Evolutionary conservation across 2,113 vertebrate species (phyloP), one percentile per base, ranked within the genome.

Genomic region (Lycaon pictus): DNA sequence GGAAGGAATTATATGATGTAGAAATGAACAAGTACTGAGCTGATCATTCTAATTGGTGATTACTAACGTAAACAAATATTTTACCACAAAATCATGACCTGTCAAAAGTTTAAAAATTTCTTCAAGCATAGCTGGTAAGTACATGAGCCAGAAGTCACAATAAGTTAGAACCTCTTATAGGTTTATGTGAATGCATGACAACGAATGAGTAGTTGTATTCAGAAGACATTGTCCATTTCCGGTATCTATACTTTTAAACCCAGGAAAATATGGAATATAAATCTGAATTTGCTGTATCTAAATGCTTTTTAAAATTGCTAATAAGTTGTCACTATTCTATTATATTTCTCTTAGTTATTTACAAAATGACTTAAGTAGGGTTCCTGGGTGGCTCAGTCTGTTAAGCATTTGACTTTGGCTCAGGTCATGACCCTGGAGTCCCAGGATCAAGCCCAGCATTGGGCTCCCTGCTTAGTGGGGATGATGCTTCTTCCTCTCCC

Each of bases 261-360:
- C 10, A 92, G 65, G 25, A 92, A 96, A 94, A 94, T 22, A 74
- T 32, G 1, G 16, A 79, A 60, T 23, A 1, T 94, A 96, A 96
- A 69, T 56, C 4, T 65, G 51, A 94, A 94, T 88, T 35, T 82
- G 60, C 37, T 97, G 15, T n/a, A 88, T 80, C 95, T 96, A 95
- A 85, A 76, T 74, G 11, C 9, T 84, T 63, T 63, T 27, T 74
- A 88, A 80, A 88, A 81, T 76, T 91, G 87, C 43, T 91, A 88
- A 92, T 90, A 62, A 85, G 17, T 51, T 69, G 13, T 65, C 58
- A 62, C 20, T 62, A 89, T 27, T 93, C 22, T 22, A 84, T 85
- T 88, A 95, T 76, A 88, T n/a, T 91, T 93, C 69, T 84, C 56
- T 56, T 35, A 72, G 37, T 94, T 79, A 67, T 48, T 96, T 88